These are phyloP conservation scores for Diuraphis noxia DNA, from an alignment of 1,140 invertebrate species.

Conservation along the genomic window DNA sequence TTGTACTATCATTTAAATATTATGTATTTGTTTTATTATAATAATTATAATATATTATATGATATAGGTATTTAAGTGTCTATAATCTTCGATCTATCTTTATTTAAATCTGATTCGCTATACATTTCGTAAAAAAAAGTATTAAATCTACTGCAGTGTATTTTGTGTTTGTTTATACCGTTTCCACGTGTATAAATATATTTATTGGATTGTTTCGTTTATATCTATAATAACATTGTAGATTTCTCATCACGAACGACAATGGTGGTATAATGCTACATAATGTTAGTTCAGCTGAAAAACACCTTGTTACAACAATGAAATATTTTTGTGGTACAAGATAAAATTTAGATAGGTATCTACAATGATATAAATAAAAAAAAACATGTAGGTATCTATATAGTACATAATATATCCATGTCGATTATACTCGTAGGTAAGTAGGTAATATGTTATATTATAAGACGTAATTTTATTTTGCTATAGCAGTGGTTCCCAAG, in stretches of 20 bases:
- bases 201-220: constrained; percentile 9
- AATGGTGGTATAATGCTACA: neutral
- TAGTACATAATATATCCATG: too few relatives aligned
- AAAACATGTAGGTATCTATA: too few relatives aligned
- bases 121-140: neutral
- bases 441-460: too few relatives aligned
- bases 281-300: constrained; percentile 28
- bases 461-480: too few relatives aligned
- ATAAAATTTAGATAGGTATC: neutral
- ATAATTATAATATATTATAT: neutral
- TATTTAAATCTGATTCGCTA: neutral
- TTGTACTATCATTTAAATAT: neutral
- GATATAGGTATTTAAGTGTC: too few relatives aligned
- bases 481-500: too few relatives aligned
- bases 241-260: neutral
- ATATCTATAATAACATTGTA: neutral
- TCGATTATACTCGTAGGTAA: too few relatives aligned
- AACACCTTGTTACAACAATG: constrained; percentile 29
- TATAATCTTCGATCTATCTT: too few relatives aligned
- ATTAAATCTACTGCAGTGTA: neutral
- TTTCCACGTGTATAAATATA: neutral
- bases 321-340: neutral
- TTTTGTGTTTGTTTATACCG: neutral
- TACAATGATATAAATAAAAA: neutral
- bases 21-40: neutral